Evolutionary conservation across 2,888 invertebrate genomes (phyloP).

Genomic region (Dryobota labecula): DNA sequence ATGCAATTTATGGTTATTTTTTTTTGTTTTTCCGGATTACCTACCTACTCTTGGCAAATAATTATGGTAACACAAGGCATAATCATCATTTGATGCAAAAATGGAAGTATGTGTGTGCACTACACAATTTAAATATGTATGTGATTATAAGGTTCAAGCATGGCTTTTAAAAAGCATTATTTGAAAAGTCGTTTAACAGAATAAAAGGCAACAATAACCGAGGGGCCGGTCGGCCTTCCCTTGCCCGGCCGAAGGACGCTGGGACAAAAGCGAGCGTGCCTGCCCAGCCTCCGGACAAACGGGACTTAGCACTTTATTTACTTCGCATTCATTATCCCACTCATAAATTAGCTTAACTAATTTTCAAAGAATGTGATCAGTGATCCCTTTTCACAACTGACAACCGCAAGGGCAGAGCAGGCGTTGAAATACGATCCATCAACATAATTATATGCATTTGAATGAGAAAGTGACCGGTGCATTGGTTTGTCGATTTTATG

Average conservation of each 20-base stretch:
- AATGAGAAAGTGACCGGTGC: conserved; percentile 21
- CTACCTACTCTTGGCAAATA: conserved; percentile 35
- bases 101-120: conserved; percentile 1
- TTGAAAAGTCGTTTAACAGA: conserved; percentile 67
- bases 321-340: conserved; percentile 69
- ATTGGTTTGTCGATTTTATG: conserved; percentile 3
- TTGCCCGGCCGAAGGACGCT: conserved; percentile 78
- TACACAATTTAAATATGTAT: conserved; percentile 19
- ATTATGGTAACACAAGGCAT: conserved; percentile 11
- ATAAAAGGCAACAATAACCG: conserved; percentile 67
- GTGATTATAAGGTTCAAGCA: conserved; percentile 13
- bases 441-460: conserved; percentile 19
- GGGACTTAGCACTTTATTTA: conserved; percentile 77
- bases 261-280: conserved; percentile 81
- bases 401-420: conserved; percentile 60
- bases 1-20: conserved; percentile 84
- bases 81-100: conserved; percentile 1
- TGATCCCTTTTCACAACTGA: conserved; percentile 73
- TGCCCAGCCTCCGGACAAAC: conserved; percentile 76
- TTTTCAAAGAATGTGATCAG: conserved; percentile 76
- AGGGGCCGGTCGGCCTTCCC: conserved; percentile 79
- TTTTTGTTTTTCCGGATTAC: conserved; percentile 84
- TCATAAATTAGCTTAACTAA: conserved; percentile 81
- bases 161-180: conserved; percentile 61
- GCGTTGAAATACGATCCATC: conserved; percentile 38